Percentiles rank a stretch among this genome's conserved stretches.
phyloP scores from a whole-genome alignment of 1,140 invertebrate genomes.

The Rhopalosiphum padi region DNA sequence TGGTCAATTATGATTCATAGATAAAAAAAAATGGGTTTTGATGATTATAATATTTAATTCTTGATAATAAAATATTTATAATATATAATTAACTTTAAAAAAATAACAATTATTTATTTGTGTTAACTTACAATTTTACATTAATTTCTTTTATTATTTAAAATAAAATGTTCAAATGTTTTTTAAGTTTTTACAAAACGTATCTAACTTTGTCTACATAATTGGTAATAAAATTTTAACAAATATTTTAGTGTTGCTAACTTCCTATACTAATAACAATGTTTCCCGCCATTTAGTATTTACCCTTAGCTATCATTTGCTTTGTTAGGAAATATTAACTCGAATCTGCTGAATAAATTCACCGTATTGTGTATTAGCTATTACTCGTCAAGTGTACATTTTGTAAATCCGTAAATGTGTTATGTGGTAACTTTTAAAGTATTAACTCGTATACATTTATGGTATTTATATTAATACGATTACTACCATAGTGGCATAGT shows the following conservation, averaged over 20 bases:
- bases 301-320: background rate
- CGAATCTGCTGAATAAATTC: no score
- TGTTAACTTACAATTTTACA: background rate
- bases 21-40: no score
- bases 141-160: no score
- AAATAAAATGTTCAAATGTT: no score
- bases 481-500: background rate
- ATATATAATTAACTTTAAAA: background rate
- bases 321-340: background rate
- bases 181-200: background rate
- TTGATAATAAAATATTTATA: background rate
- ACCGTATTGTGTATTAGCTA: no score
- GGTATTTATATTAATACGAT: no score
- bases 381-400: no score
- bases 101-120: background rate
- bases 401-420: no score
- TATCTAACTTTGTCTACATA: background rate
- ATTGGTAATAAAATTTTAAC: background rate
- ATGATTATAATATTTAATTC: no score
- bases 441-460: no score
- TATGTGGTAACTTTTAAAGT: no score
- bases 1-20: no score
- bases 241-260: background rate
- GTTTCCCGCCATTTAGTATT: slow-evolving; percentile 31
- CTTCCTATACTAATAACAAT: slow-evolving; percentile 23